Percentiles rank a stretch among this genome's conserved stretches.
Conservation (phyloP, 2,888 invertebrate species). For the Xylota segnis region DNA sequence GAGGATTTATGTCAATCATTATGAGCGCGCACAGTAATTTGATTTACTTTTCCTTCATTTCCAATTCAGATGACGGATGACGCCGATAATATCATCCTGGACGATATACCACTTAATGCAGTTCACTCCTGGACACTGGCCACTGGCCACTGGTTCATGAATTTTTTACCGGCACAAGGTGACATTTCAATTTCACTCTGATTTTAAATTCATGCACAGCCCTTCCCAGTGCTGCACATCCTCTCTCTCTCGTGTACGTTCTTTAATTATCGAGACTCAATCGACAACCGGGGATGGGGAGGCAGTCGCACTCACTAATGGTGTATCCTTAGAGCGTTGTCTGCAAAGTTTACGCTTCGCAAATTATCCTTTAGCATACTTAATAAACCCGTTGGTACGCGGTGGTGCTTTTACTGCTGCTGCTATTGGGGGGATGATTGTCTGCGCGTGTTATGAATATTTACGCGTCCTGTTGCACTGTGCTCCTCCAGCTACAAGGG, state of each 20-base stretch:
- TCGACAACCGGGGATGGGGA: conserved; percentile 36
- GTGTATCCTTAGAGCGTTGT: conserved; percentile 66
- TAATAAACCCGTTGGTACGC: conserved; percentile 40
- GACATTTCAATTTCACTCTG: conserved; percentile 45
- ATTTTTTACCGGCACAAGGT: conserved; percentile 10
- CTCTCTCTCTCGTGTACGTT: conserved; percentile 1
- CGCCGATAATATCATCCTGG: conserved; percentile 57
- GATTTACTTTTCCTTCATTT: conserved; percentile 71
- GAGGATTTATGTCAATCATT: conserved; percentile 68
- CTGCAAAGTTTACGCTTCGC: conserved; percentile 72
- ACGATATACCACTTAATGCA: conserved; percentile 58
- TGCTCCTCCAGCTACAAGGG: conserved; percentile 10
- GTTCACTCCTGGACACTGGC: conserved; percentile 12
- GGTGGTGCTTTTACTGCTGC: neutral
- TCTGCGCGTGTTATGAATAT: conserved; percentile 72
- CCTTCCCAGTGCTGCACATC: conserved; percentile 5
- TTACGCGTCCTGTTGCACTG: conserved; percentile 71
- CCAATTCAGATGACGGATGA: conserved; percentile 72
- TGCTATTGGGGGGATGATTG: conserved; percentile 61
- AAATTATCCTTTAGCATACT: conserved; percentile 68
- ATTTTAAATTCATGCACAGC: conserved; percentile 57
- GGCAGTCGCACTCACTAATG: conserved; percentile 60
- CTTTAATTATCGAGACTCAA: conserved; percentile 49
- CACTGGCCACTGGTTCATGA: conserved; percentile 26
- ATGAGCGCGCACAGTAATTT: conserved; percentile 56